These are phyloP conservation scores for Xestoiulus laeticollis DNA, from an alignment of 2,888 invertebrate genomes.

Conservation along the genomic window DNA sequence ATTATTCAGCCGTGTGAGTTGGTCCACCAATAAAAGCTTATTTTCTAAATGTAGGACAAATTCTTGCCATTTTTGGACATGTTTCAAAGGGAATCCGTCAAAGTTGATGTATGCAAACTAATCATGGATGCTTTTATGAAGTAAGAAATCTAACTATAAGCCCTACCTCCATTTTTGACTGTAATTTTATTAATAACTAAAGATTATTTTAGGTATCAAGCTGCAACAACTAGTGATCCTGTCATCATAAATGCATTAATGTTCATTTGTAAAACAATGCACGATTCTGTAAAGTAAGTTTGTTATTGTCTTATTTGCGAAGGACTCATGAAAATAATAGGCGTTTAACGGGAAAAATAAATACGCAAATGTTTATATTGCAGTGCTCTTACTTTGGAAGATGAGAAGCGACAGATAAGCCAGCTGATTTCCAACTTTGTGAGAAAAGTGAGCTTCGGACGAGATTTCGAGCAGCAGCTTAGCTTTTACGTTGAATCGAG, in stretches of 20 bases:
- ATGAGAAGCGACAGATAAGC: conserved; percentile 87
- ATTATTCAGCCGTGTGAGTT: neutral
- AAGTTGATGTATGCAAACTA: conserved; percentile 84
- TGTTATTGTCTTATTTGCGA: neutral
- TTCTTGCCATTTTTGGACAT: conserved; percentile 90
- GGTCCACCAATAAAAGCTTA: neutral
- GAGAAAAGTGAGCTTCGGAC: conserved; percentile 80
- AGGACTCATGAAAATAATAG: too few relatives aligned
- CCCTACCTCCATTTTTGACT: neutral
- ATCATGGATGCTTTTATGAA: conserved; percentile 70
- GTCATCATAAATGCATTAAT: conserved; percentile 88
- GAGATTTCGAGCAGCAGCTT: conserved; percentile 89
- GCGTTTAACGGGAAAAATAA: conserved; percentile 55
- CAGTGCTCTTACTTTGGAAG: conserved; percentile 89
- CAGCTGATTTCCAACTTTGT: conserved; percentile 83
- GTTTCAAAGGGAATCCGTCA: conserved; percentile 83
- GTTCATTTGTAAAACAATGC: conserved; percentile 87
- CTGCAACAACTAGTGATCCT: conserved; percentile 77
- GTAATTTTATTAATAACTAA: neutral
- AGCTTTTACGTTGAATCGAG: conserved; percentile 94
- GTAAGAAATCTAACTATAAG: conserved; percentile 50
- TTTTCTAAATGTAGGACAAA: conserved; percentile 74
- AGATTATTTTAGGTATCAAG: conserved; percentile 61
- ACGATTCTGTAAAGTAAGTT: conserved; percentile 88
- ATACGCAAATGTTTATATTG: conserved; percentile 55